Base-by-base conservation (phyloP, 2,797 vertebrate species). In the Coregonus ussuriensis region DNA sequence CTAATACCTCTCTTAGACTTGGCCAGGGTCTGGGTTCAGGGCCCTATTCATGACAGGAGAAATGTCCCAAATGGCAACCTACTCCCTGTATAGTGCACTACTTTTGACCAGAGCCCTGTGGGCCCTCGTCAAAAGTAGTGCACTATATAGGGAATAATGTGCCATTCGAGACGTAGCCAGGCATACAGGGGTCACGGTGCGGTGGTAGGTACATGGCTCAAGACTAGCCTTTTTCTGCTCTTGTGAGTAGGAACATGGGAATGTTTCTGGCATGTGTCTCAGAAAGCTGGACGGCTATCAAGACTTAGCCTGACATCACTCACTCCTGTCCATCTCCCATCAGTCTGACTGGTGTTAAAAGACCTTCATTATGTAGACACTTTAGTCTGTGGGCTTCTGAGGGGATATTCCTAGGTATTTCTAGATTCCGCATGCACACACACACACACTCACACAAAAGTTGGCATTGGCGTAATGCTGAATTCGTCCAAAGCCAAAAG, bases 1-100 rank as follows among this genome's bases (percentile, higher is more conserved):
- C 82, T 92, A 93, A 94, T 93, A 82, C 92, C 83, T 76, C 87
- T 89, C 87, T 83, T 85, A 88, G 85, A 91, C 85, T 89, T 88
- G 86, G 88, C 88, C 79, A 41, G 82, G 87, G 80, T 89, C 88
- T 85, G 84, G 81, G 86, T 86, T 89, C 84, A 84, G 83, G 84
- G 84, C 72, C 63, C 35, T 70, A 85, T 70, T 86, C 82, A 79
- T 62, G 70, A 41, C 68, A 72, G 59, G 35, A 13, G 29, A 62
- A 21, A 7, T 6, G 6, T n/a, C 59, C 59, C n/a, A 21, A 62
- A 21, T 6, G 6, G 59, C 59, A 21, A 0, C n/a, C 59, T 69
- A 77, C 79, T 74, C 41, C 41, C 9, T 47, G 11, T 11, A 7
- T 47, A 47, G 2, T 47, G 41, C 37, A 6, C 37, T 41, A 7